phyloP scores from a whole-genome alignment of 2,888 invertebrate species.

The Hirtodrosophila duncani region DNA sequence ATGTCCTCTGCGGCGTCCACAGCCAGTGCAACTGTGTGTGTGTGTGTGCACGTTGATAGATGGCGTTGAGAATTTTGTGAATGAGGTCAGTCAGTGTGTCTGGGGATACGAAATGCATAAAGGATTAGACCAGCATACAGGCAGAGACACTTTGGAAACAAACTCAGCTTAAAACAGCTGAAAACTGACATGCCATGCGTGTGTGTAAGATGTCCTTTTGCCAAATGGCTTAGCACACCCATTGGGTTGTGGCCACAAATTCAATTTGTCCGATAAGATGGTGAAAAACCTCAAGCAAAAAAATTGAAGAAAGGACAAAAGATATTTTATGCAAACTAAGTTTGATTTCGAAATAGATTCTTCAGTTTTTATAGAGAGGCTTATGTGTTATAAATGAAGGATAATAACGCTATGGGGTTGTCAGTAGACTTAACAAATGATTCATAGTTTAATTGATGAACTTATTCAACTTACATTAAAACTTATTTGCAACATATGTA shows the following conservation, averaged over 20 bases:
- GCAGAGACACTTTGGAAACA: constrained; percentile 5
- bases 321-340: too few relatives aligned
- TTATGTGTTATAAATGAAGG: too few relatives aligned
- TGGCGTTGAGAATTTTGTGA: constrained; percentile 61
- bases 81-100: constrained; percentile 63
- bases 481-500: too few relatives aligned
- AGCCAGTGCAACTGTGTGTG: constrained; percentile 4
- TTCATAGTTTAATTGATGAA: too few relatives aligned
- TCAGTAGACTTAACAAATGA: too few relatives aligned
- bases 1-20: constrained; percentile 36
- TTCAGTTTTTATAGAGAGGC: too few relatives aligned
- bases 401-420: too few relatives aligned
- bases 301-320: constrained; percentile 21
- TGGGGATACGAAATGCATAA: constrained; percentile 58
- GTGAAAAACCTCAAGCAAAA: constrained; percentile 17
- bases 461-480: too few relatives aligned
- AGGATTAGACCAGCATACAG: constrained; percentile 45
- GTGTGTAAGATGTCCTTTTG: constrained; percentile 46
- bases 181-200: constrained; percentile 31
- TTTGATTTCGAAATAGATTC: too few relatives aligned
- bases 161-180: constrained; percentile 16
- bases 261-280: constrained; percentile 57
- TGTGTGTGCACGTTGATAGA: constrained; percentile 56
- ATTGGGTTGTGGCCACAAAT: constrained; percentile 60
- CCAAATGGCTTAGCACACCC: constrained; percentile 64